Base-by-base conservation (phyloP, 1,140 invertebrate genomes). In the Watersipora subatra region DNA sequence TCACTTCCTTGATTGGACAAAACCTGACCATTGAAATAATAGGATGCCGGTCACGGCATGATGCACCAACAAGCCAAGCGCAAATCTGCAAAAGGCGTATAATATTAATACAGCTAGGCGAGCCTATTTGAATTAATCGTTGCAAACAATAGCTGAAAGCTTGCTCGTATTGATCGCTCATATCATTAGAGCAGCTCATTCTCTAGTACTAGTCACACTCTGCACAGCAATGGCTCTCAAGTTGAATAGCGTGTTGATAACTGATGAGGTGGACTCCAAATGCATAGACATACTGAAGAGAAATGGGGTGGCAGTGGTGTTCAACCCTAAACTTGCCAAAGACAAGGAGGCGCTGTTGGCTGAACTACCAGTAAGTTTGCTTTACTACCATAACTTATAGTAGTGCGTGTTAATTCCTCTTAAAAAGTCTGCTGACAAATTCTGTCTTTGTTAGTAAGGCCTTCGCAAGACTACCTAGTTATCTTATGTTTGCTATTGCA, bases 181-280 rank as follows among this genome's bases (percentile, higher is more conserved):
- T n/a, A n/a, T n/a, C n/a, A n/a, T n/a, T n/a, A n/a, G n/a, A n/a
- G n/a, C n/a, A n/a, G n/a, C n/a, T n/a, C n/a, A n/a, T n/a, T n/a
- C n/a, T n/a, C n/a, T n/a, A n/a, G n/a, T n/a, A n/a, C n/a, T n/a
- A n/a, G n/a, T n/a, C n/a, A n/a, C n/a, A n/a, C n/a, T n/a, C n/a
- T n/a, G n/a, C n/a, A n/a, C 7, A 63, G 61, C 7, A 19, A 74
- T 74, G 73, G 68, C 68, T 66, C 62, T 74, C 22, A 29, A 64
- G 55, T 63, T 87, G 28, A 79, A 80, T 69, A 85, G 81, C 64
- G 91, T 97, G 56, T 80, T 97, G 26, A 89, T 97, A 67, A 90
- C 90, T 69, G 95, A 98, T 81, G 89, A 92, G 25, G 89, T 97
- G 1, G 92, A 95, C 74, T 79, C 84, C 15, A 85, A 86, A 69